Evolutionary conservation across 2,797 vertebrate species (phyloP).

Genomic region (Acridotheres tristis): DNA sequence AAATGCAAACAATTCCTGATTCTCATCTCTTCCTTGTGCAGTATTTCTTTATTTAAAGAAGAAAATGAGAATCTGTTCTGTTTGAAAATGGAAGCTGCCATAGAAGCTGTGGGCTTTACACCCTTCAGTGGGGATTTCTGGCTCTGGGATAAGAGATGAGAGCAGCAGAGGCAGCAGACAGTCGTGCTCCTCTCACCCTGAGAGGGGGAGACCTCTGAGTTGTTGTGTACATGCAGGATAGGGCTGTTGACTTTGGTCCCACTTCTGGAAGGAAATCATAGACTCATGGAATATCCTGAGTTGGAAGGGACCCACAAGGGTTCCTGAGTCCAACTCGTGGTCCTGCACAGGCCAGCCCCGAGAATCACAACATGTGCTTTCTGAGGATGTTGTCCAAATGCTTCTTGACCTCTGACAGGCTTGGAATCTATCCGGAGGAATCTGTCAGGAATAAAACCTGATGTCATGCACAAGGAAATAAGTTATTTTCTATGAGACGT

Average conservation of each 20-base stretch:
- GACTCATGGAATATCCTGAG: not conserved
- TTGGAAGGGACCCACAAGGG: not conserved
- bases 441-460: not conserved
- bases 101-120: not conserved
- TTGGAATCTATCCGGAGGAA: not conserved
- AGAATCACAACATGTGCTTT: not conserved
- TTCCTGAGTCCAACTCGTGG: not conserved
- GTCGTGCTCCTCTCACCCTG: rapidly evolving
- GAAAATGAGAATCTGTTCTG: not conserved
- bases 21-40: not conserved
- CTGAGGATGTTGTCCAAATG: not conserved
- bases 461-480: not conserved
- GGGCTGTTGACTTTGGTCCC: not conserved
- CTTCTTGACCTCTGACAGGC: not conserved
- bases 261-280: not conserved
- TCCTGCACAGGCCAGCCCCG: not conserved
- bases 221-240: not conserved
- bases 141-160: not conserved
- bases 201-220: too few species aligned
- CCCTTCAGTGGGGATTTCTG: not conserved
- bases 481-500: not conserved
- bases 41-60: not conserved
- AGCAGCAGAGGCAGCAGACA: not conserved
- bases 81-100: not conserved
- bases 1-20: not conserved